A percentile compares a stretch with the other conserved stretches of the same genome.
These are phyloP conservation scores for Phaethornis superciliosus DNA, from an alignment of 2,113 vertebrate genomes.

Conservation along the genomic window DNA sequence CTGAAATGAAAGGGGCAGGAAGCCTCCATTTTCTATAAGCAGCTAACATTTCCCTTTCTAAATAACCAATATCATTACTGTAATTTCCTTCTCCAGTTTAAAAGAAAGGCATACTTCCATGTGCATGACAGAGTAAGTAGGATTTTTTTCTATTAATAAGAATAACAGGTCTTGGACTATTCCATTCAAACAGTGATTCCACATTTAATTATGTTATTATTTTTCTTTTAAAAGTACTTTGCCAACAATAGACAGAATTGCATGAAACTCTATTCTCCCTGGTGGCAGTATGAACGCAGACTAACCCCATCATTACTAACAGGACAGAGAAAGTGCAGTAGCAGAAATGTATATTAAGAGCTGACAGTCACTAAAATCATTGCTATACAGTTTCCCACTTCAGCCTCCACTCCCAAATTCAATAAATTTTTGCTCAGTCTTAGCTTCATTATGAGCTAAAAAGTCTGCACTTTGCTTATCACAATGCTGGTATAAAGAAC, in stretches of 20 bases:
- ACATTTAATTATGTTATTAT: conserved; percentile 1
- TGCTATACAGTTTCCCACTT: not conserved
- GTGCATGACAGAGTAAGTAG: conserved; percentile 14
- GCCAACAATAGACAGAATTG: not conserved
- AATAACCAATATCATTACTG: conserved; percentile 26
- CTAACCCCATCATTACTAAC: not conserved
- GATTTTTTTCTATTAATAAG: conserved; percentile 22
- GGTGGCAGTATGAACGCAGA: not conserved
- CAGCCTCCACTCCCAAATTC: not conserved
- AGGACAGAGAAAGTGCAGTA: not conserved
- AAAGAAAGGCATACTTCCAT: conserved; percentile 59
- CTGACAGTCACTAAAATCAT: not conserved
- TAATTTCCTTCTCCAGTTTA: conserved; percentile 55
- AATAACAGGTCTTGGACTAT: conserved; percentile 34
- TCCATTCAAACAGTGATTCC: not conserved
- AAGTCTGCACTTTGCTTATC: not conserved
- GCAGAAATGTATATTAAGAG: not conserved
- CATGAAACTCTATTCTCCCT: conserved; percentile 41
- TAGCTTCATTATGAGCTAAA: not conserved
- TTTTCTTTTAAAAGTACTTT: not conserved
- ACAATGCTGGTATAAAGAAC: not conserved
- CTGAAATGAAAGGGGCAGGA: conserved; percentile 42
- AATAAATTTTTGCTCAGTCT: not conserved
- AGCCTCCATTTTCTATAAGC: conserved; percentile 43
- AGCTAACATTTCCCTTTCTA: conserved; percentile 25